phyloP scores from a whole-genome alignment of 2,113 vertebrate genomes.

The Sardina pilchardus region DNA sequence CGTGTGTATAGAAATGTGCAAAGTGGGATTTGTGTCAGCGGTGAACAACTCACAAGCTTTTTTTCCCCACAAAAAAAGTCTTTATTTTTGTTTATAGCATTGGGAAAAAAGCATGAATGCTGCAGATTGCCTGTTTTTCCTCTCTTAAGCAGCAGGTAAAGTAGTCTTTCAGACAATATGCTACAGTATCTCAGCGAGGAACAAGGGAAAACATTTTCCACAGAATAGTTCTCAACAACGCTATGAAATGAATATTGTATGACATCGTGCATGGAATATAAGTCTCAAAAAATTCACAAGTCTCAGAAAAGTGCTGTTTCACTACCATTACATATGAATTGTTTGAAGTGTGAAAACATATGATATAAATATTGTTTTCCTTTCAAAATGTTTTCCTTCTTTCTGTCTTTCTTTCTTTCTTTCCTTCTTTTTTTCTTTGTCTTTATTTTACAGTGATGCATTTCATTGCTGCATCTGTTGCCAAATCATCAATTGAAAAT shows the following conservation, averaged over 20 bases:
- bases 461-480: neutral
- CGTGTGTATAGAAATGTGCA: neutral
- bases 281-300: neutral
- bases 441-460: neutral
- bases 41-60: neutral
- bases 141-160: neutral
- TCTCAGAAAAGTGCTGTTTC: neutral
- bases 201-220: neutral
- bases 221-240: neutral
- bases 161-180: neutral
- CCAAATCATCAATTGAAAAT: neutral
- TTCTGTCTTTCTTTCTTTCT: neutral
- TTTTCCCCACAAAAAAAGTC: neutral
- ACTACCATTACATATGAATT: neutral
- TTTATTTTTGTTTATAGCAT: neutral
- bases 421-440: neutral
- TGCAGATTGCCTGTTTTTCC: neutral
- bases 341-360: neutral
- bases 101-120: neutral
- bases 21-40: slow-evolving; percentile 5
- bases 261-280: neutral
- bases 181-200: neutral
- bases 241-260: neutral
- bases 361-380: neutral
- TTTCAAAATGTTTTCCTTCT: neutral